Conservation (phyloP, 2,797 vertebrate genomes). For the Onychomys torridus region DNA sequence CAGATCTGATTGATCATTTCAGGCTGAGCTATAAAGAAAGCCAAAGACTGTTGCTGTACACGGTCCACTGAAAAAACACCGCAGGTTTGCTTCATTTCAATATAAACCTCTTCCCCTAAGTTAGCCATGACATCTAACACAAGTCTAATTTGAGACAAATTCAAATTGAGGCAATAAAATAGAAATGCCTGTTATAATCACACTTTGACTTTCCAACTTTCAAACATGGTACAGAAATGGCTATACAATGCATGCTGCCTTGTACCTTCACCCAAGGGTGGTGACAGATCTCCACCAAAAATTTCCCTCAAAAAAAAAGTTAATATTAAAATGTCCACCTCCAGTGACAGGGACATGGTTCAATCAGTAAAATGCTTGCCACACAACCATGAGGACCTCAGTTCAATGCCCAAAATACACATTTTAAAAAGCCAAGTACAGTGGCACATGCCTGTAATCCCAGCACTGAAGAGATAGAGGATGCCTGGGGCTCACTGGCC, state of each 20-base stretch:
- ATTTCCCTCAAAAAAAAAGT: neutral
- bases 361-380: neutral
- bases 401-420: neutral
- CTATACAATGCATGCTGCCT: neutral
- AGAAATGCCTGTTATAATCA: neutral
- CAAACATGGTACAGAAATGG: neutral
- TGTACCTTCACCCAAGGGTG: neutral
- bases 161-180: neutral
- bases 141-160: neutral
- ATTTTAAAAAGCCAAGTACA: neutral
- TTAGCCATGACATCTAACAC: neutral
- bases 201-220: neutral
- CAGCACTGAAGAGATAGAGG: neutral
- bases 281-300: neutral
- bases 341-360: neutral
- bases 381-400: neutral
- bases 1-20: neutral
- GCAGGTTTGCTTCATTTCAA: neutral
- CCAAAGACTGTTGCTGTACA: neutral
- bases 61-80: neutral
- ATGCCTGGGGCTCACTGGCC: neutral
- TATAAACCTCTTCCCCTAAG: neutral
- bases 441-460: neutral
- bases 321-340: constrained; percentile 56
- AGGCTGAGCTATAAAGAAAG: neutral